Percentiles rank a stretch among this genome's conserved stretches.
Evolutionary conservation across 2,113 vertebrate genomes (phyloP).

Genomic region (Campylomormyrus numenius): DNA sequence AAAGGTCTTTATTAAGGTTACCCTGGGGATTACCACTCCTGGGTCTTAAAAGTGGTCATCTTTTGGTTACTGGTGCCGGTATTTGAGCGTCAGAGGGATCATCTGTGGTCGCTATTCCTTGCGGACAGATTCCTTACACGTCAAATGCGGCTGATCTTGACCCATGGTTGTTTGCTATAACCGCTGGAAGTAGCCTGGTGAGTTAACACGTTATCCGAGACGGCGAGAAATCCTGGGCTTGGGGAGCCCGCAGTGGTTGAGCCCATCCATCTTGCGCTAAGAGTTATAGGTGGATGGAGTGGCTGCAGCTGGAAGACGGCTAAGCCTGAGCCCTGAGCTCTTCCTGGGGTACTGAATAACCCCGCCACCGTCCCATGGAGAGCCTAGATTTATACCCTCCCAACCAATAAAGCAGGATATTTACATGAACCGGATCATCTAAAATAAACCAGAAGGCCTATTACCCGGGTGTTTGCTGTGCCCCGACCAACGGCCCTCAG

Average conservation of each 20-base stretch:
- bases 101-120: neutral
- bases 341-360: constrained; percentile 4
- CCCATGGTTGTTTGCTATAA: neutral
- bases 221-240: neutral
- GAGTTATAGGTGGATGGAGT: constrained; percentile 14
- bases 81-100: neutral
- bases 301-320: constrained; percentile 17
- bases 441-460: constrained; percentile 37
- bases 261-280: neutral
- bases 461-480: constrained; percentile 22
- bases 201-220: constrained; percentile 17
- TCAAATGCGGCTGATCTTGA: neutral
- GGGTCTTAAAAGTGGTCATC: neutral
- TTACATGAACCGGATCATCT: constrained; percentile 36
- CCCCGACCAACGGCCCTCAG: constrained; percentile 22
- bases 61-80: neutral
- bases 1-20: neutral
- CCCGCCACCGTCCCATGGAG: neutral
- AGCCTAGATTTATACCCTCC: constrained; percentile 18
- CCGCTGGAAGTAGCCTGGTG: neutral
- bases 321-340: neutral
- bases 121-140: neutral
- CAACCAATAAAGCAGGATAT: constrained; percentile 39
- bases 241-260: constrained; percentile 1
- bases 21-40: neutral